phyloP scores from a whole-genome alignment of 2,888 invertebrate species.

The Himalopsyche kuldschensis region DNA sequence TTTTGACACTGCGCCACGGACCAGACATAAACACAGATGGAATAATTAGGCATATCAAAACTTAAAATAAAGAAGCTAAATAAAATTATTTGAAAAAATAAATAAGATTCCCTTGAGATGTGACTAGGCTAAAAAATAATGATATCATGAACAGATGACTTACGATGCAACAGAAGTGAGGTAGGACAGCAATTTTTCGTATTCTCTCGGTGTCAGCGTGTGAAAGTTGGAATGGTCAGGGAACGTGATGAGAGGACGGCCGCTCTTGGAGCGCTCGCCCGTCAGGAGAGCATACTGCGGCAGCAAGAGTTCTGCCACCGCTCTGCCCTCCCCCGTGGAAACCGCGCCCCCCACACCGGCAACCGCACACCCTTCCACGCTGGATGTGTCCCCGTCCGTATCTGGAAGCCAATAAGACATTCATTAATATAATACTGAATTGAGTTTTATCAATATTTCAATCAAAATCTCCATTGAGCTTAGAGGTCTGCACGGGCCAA shows the following conservation, averaged over 20 bases:
- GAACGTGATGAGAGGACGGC: constrained; percentile 91
- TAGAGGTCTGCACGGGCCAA: too few relatives aligned
- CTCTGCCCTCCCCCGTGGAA: constrained; percentile 63
- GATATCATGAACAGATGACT: constrained; percentile 51
- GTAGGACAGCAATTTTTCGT: constrained; percentile 89
- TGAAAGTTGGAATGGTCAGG: constrained; percentile 91
- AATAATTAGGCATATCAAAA: too few relatives aligned
- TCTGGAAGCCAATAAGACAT: constrained; percentile 46
- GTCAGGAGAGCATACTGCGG: constrained; percentile 89
- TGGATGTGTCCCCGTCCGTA: constrained; percentile 58
- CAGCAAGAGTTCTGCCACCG: constrained; percentile 84
- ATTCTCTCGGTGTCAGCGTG: constrained; percentile 80
- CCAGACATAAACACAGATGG: too few relatives aligned
- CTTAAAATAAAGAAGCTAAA: too few relatives aligned
- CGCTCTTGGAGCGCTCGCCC: constrained; percentile 91
- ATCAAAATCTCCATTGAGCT: too few relatives aligned
- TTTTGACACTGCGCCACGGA: too few relatives aligned
- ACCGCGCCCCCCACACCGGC: constrained; percentile 73
- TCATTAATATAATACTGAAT: not conserved
- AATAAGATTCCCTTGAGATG: too few relatives aligned
- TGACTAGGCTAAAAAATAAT: too few relatives aligned
- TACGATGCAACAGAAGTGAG: constrained; percentile 95
- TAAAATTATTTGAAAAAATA: too few relatives aligned
- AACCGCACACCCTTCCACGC: constrained; percentile 48
- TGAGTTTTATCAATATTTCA: too few relatives aligned